These are phyloP conservation scores for Hedya salicella DNA, from an alignment of 2,888 invertebrate species.

Conservation along the genomic window DNA sequence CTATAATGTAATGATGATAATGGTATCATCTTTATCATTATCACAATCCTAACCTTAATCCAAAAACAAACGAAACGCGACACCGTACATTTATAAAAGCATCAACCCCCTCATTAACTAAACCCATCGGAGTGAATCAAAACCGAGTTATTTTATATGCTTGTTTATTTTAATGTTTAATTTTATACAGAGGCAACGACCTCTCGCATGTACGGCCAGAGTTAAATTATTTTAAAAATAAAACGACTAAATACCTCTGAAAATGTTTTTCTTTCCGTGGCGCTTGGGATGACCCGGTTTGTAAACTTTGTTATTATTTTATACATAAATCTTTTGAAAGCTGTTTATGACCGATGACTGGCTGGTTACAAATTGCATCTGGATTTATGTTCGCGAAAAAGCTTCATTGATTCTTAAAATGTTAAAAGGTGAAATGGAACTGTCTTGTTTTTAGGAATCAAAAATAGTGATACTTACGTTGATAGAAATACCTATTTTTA, in stretches of 20 bases:
- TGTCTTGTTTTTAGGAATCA: too few relatives aligned
- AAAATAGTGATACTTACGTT: too few relatives aligned
- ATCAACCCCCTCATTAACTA: conserved; percentile 58
- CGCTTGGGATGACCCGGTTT: conserved; percentile 40
- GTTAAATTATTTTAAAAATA: conserved; percentile 53
- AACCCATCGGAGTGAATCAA: conserved; percentile 67
- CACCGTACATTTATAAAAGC: conserved; percentile 56
- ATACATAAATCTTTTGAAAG: conserved; percentile 37
- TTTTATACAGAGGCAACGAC: conserved; percentile 80
- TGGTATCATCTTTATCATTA: too few relatives aligned
- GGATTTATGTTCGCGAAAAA: conserved; percentile 22
- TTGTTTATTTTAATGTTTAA: conserved; percentile 82
- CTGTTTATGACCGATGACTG: conserved; percentile 33
- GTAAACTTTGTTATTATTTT: conserved; percentile 27
- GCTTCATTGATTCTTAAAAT: not conserved
- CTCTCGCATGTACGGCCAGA: conserved; percentile 51
- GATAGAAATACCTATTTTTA: too few relatives aligned
- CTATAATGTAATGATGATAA: conserved; percentile 1
- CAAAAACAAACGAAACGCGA: conserved; percentile 44
- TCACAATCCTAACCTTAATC: conserved; percentile 10
- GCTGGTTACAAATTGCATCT: conserved; percentile 27
- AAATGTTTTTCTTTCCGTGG: conserved; percentile 48
- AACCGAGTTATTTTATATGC: conserved; percentile 75
- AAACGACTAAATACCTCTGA: conserved; percentile 48
- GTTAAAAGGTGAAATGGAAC: too few relatives aligned